phyloP scores from a whole-genome alignment of 2,113 vertebrate genomes.

The Macheiramphus alcinus region DNA sequence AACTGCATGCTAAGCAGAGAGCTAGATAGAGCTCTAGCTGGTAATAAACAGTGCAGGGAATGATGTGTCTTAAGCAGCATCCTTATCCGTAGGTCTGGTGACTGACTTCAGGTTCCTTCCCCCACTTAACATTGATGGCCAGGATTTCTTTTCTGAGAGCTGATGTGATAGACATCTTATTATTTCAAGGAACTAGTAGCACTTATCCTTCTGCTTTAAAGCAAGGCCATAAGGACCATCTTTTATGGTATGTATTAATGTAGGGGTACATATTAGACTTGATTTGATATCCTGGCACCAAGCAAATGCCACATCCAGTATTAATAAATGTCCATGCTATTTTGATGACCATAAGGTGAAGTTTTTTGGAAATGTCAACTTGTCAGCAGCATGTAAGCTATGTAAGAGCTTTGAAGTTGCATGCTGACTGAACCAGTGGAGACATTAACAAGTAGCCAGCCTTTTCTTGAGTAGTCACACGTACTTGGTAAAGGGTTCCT shows the following conservation, averaged over 20 bases:
- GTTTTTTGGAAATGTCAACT: not conserved
- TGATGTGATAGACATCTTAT: not conserved
- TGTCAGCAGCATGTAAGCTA: not conserved
- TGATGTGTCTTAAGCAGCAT: not conserved
- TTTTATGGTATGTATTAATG: not conserved
- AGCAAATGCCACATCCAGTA: not conserved
- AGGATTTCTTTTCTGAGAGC: not conserved
- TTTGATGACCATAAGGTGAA: not conserved
- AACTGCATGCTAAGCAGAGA: not conserved
- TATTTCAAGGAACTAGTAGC: not conserved
- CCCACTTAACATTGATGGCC: not conserved
- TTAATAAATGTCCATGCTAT: not conserved
- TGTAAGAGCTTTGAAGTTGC: not conserved
- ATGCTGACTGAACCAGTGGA: not conserved
- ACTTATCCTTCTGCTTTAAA: not conserved
- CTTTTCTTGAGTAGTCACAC: not conserved
- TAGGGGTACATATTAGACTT: not conserved
- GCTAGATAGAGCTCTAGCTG: not conserved
- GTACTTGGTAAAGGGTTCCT: not conserved
- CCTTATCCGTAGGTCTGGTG: not conserved
- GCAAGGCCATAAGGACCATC: not conserved
- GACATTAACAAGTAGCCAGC: not conserved
- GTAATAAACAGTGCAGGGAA: not conserved
- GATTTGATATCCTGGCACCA: not conserved
- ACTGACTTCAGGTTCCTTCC: not conserved